Evolutionary conservation across 2,113 vertebrate species (phyloP).

Genomic region (Rhinolophus sinicus): DNA sequence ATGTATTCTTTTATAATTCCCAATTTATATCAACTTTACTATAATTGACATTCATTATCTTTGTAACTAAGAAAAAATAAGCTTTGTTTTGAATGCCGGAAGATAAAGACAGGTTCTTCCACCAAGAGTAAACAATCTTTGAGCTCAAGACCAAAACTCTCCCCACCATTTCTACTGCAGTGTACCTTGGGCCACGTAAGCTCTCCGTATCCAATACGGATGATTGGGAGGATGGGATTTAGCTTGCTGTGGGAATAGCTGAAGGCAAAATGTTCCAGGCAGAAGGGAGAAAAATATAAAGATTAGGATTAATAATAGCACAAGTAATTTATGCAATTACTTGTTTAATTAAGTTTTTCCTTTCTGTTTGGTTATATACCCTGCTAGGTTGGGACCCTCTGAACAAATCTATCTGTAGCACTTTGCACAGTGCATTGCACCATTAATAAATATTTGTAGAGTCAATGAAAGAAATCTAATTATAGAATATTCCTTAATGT

Average conservation of each 20-base stretch:
- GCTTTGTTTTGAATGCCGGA: background rate
- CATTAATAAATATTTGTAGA: slow-evolving; percentile 38
- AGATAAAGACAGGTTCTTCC: background rate
- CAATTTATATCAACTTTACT: background rate
- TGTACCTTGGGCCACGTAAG: background rate
- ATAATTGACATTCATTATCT: background rate
- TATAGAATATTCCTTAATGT: slow-evolving; percentile 1
- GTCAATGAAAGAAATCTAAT: background rate
- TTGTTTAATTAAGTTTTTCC: slow-evolving; percentile 57
- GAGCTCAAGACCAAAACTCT: background rate
- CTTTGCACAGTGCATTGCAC: background rate
- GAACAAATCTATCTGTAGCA: background rate
- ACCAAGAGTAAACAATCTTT: background rate
- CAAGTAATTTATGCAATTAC: slow-evolving; percentile 32
- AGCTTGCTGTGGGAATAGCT: background rate
- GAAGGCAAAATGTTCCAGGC: background rate
- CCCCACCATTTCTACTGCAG: background rate
- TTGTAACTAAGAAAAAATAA: background rate
- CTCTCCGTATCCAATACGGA: background rate
- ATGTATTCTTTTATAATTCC: background rate
- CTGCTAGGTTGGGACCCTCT: background rate
- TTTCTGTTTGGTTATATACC: slow-evolving; percentile 9
- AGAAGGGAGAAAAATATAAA: slow-evolving; percentile 15
- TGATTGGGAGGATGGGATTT: background rate
- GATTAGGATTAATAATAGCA: background rate